These are phyloP conservation scores for Eilema sororculum DNA, from an alignment of 2,888 invertebrate species.

Conservation along the genomic window DNA sequence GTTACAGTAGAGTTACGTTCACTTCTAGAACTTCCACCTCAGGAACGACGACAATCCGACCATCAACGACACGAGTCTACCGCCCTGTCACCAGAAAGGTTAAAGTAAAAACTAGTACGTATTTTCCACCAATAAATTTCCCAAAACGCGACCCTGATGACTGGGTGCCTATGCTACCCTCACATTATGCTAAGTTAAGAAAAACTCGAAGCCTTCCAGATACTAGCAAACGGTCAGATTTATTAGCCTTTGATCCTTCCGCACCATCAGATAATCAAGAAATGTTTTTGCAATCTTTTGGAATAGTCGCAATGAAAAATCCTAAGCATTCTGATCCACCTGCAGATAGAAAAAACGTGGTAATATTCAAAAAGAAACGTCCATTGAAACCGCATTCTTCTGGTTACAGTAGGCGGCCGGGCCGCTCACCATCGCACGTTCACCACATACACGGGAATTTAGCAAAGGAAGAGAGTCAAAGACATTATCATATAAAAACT, in stretches of 20 bases:
- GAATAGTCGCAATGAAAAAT: slow-evolving; percentile 68
- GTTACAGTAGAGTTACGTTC: slow-evolving; percentile 61
- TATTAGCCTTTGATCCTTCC: slow-evolving; percentile 45
- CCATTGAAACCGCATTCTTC: slow-evolving; percentile 68
- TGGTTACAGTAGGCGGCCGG: slow-evolving; percentile 69
- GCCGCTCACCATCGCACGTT: slow-evolving; percentile 57
- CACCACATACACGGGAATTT: slow-evolving; percentile 63
- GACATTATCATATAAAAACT: slow-evolving; percentile 58
- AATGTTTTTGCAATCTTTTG: slow-evolving; percentile 75
- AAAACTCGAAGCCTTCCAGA: slow-evolving; percentile 49
- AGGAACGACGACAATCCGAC: slow-evolving; percentile 53
- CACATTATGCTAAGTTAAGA: slow-evolving; percentile 69
- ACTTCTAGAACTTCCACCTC: slow-evolving; percentile 58
- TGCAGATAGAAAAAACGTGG: slow-evolving; percentile 67
- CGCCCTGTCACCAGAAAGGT: slow-evolving; percentile 75
- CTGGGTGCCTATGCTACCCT: slow-evolving; percentile 81
- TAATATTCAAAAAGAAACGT: slow-evolving; percentile 68
- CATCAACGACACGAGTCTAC: slow-evolving; percentile 67
- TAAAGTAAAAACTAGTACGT: slow-evolving; percentile 64
- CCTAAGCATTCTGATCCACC: slow-evolving; percentile 52
- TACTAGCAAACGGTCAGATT: slow-evolving; percentile 68
- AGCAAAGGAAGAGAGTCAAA: slow-evolving; percentile 66
- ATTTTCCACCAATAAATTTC: slow-evolving; percentile 60
- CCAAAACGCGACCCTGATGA: slow-evolving; percentile 71
- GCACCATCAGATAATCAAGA: slow-evolving; percentile 60